Conservation (phyloP, 2,113 vertebrate genomes). For the Calyptommatus sinebrachiatus region DNA sequence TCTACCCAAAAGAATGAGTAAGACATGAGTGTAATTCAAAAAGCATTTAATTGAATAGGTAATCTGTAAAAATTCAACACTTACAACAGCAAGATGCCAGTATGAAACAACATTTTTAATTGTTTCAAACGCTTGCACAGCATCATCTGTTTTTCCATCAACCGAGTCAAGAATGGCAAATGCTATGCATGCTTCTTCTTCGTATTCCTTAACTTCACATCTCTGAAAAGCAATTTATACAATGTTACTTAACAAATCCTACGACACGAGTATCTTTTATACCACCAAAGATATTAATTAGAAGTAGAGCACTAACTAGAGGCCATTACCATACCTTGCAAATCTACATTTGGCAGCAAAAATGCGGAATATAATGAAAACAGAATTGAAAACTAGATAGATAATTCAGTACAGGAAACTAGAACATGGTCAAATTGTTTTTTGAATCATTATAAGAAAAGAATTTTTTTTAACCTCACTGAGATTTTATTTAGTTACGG, state of each 20-base stretch:
- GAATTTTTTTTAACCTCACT: too few relatives aligned
- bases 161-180: constrained; percentile 86
- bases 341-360: neutral
- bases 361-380: neutral
- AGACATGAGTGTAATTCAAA: neutral
- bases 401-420: neutral
- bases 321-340: neutral
- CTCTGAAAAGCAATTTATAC: constrained; percentile 64
- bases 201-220: constrained; percentile 77
- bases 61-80: constrained; percentile 16
- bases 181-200: constrained; percentile 85
- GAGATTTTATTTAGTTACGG: neutral
- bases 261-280: neutral
- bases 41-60: neutral
- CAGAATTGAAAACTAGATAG: neutral
- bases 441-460: neutral
- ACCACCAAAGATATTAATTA: neutral
- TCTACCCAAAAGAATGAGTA: constrained; percentile 67
- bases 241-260: neutral
- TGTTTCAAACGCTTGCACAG: constrained; percentile 85
- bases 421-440: neutral
- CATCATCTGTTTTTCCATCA: constrained; percentile 91
- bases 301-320: neutral
- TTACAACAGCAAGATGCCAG: constrained; percentile 92
- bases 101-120: constrained; percentile 85